Evolutionary conservation across 2,797 vertebrate genomes (phyloP).

Genomic region (Alcedo quadribrachys): DNA sequence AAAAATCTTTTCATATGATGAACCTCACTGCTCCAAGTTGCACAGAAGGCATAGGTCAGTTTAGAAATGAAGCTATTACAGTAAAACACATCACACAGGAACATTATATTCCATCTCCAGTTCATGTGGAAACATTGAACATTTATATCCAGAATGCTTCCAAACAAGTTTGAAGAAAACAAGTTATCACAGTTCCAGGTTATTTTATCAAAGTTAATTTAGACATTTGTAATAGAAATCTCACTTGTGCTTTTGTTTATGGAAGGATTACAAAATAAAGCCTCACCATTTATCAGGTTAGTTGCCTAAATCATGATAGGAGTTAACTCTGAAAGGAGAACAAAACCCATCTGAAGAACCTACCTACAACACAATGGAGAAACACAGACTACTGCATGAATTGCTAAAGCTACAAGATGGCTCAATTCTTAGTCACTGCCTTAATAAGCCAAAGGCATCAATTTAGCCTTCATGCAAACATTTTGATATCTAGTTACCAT

Average conservation of each 20-base stretch:
- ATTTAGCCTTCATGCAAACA: not conserved
- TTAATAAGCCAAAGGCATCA: not conserved
- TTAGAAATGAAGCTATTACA: not conserved
- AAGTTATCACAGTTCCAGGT: not conserved
- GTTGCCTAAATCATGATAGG: not conserved
- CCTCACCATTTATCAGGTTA: not conserved
- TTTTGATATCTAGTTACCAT: not conserved
- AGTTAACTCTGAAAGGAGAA: not conserved
- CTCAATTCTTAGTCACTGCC: not conserved
- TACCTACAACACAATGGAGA: not conserved
- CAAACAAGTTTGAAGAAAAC: not conserved
- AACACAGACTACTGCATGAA: not conserved
- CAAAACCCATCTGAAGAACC: not conserved
- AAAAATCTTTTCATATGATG: not conserved
- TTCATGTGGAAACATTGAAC: not conserved
- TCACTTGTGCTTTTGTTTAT: not conserved
- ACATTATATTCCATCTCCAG: not conserved
- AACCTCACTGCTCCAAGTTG: not conserved
- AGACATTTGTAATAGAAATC: not conserved
- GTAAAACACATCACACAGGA: not conserved
- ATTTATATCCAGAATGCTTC: not conserved
- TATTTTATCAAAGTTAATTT: not conserved
- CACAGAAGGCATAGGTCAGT: not conserved
- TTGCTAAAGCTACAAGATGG: not conserved
- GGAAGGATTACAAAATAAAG: slow-evolving; percentile 4